Conservation (phyloP, 2,797 vertebrate genomes). For the Vipera ursinii region DNA sequence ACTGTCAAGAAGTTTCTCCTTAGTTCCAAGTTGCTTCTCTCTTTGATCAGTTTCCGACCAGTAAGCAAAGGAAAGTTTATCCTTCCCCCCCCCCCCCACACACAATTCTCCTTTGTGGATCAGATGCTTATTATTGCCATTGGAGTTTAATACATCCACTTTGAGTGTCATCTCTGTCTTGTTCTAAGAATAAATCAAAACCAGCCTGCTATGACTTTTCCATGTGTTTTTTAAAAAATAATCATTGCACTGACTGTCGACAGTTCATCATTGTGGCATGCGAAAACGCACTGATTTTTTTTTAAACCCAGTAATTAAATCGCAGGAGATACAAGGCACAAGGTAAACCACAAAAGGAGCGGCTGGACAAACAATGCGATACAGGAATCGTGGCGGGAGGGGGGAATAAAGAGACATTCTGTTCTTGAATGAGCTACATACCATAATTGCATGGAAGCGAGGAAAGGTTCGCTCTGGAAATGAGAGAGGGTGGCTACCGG, state of each 20-base stretch:
- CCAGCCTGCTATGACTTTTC: background rate
- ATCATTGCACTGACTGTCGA: background rate
- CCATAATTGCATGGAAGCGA: background rate
- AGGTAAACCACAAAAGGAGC: background rate
- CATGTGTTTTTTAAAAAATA: background rate
- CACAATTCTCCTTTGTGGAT: background rate
- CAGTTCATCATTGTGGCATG: background rate
- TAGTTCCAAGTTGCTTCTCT: too few species aligned
- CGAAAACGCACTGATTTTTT: background rate
- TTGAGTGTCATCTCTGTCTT: background rate
- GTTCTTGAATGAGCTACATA: background rate
- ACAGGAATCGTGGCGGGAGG: background rate
- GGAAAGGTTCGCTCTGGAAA: background rate
- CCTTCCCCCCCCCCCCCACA: background rate
- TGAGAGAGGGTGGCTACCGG: background rate
- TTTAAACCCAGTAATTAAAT: background rate
- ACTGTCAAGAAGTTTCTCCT: too few species aligned
- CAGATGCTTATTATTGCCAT: background rate
- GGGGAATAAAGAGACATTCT: background rate
- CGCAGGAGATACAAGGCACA: background rate
- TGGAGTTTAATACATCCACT: background rate
- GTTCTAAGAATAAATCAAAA: background rate
- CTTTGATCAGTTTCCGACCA: too few species aligned
- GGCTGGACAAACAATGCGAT: constrained; percentile 1
- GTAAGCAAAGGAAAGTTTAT: background rate